Percentiles rank a stretch among this genome's conserved stretches.
Evolutionary conservation across 2,113 vertebrate species (phyloP).

Genomic region (Eudyptes chrysolophus): DNA sequence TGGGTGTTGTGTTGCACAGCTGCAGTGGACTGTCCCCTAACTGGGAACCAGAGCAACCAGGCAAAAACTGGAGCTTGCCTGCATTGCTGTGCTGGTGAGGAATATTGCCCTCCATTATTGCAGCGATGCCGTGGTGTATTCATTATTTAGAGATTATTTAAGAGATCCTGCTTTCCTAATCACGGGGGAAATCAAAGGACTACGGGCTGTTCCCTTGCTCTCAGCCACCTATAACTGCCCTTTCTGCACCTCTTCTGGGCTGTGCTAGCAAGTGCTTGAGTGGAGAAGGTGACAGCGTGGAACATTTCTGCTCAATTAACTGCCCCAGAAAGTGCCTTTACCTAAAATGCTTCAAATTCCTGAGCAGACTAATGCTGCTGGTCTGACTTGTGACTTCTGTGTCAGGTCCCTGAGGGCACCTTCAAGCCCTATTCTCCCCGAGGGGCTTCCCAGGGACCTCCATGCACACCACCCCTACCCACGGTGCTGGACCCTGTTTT

Average conservation of each 20-base stretch:
- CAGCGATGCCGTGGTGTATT: accelerated
- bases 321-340: not conserved
- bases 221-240: not conserved
- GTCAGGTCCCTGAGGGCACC: not conserved
- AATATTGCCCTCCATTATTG: not conserved
- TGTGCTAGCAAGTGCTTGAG: not conserved
- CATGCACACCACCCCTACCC: too few species aligned
- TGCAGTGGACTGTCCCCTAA: not conserved
- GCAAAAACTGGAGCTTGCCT: not conserved
- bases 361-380: not conserved
- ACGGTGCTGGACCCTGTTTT: not conserved
- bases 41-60: not conserved
- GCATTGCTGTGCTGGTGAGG: not conserved
- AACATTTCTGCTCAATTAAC: not conserved
- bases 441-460: not conserved
- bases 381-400: not conserved
- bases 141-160: not conserved
- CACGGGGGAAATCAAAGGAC: not conserved
- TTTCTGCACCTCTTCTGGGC: not conserved
- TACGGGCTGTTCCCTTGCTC: not conserved
- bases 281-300: accelerated
- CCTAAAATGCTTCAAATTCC: not conserved
- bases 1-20: slow-evolving; percentile 11
- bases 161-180: not conserved
- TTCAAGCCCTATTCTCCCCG: not conserved